These are phyloP conservation scores for Macrosoma leucophasiata DNA, from an alignment of 2,888 invertebrate species.

Conservation along the genomic window DNA sequence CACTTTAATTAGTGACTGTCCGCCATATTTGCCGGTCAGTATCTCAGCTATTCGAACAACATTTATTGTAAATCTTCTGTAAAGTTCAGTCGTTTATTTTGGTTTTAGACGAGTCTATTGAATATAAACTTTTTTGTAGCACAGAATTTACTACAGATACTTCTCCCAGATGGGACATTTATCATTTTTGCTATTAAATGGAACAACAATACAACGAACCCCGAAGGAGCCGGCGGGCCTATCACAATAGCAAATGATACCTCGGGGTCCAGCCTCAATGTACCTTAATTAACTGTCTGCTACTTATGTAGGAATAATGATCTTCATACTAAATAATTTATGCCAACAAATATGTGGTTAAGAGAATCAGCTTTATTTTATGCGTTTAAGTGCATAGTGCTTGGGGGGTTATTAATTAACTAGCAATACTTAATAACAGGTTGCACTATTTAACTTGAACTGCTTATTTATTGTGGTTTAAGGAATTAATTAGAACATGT, in stretches of 20 bases:
- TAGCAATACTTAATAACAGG: no score
- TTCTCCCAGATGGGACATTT: conserved; percentile 59
- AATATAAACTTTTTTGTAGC: no score
- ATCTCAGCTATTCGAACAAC: conserved; percentile 23
- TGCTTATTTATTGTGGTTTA: no score
- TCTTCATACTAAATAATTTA: conserved; percentile 38
- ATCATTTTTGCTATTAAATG: conserved; percentile 72
- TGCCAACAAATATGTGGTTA: conserved; percentile 17
- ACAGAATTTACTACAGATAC: conserved; percentile 42
- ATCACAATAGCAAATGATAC: conserved; percentile 73
- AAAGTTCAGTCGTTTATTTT: no score
- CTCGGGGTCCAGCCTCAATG: conserved; percentile 62
- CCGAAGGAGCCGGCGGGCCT: conserved; percentile 65
- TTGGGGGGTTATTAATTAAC: conserved; percentile 19
- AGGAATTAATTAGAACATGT: no score
- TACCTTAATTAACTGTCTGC: conserved; percentile 67
- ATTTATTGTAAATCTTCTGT: conserved; percentile 18
- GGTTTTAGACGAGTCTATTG: no score
- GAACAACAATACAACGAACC: conserved; percentile 60
- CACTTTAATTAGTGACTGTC: conserved; percentile 61
- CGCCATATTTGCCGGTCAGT: conserved; percentile 46
- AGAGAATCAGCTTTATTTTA: no score
- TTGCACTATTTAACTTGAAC: no score
- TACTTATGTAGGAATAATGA: conserved; percentile 61
- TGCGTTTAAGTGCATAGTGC: conserved; percentile 21